These are phyloP conservation scores for Pomacea maculata DNA, from an alignment of 1,140 invertebrate species.

Conservation along the genomic window DNA sequence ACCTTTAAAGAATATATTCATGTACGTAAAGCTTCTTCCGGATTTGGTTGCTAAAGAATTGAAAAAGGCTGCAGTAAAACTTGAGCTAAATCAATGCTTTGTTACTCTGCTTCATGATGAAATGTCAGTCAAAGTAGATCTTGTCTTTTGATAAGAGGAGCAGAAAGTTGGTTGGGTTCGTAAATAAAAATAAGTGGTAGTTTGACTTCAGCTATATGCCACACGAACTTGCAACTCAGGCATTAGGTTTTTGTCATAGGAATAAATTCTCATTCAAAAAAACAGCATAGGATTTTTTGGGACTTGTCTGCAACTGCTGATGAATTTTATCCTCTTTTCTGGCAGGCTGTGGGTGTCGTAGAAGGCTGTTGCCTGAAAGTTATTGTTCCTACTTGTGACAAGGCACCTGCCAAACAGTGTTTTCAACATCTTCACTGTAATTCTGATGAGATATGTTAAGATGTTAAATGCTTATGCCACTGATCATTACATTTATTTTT, in stretches of 20 bases:
- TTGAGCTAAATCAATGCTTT: too few species aligned
- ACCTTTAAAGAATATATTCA: conserved; percentile 10
- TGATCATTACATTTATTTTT: conserved; percentile 3
- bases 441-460: background rate
- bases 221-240: background rate
- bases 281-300: conserved; percentile 2
- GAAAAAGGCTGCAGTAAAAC: too few species aligned
- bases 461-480: conserved; percentile 1
- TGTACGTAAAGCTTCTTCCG: background rate
- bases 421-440: background rate
- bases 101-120: conserved; percentile 1
- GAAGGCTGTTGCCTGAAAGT: conserved; percentile 4
- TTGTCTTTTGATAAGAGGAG: background rate
- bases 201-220: too few species aligned
- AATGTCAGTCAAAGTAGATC: conserved; percentile 8
- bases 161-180: background rate
- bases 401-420: background rate
- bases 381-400: background rate
- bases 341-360: background rate
- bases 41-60: background rate
- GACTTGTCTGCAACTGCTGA: background rate
- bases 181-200: background rate
- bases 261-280: background rate
- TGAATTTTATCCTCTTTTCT: conserved; percentile 1
- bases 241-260: conserved; percentile 2